Percentiles rank a stretch among this genome's conserved stretches.
phyloP scores from a whole-genome alignment of 2,888 invertebrate genomes.

The Coelopa pilipes region DNA sequence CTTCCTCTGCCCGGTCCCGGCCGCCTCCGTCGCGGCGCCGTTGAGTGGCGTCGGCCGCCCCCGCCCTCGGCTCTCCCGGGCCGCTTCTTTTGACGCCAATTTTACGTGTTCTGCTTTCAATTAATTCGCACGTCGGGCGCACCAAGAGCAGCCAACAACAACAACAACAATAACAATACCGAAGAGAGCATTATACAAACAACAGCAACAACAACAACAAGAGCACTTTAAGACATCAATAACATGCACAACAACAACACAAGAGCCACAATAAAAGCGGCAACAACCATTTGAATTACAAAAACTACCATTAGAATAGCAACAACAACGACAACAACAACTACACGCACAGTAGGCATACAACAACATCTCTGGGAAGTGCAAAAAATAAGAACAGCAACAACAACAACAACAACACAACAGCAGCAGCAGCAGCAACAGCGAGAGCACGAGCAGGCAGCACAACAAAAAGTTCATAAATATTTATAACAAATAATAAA shows the following conservation, averaged over 20 bases:
- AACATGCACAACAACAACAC: neutral
- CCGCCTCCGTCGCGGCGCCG: too few relatives aligned
- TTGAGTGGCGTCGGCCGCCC: too few relatives aligned
- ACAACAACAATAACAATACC: conserved; percentile 4
- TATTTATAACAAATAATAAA: too few relatives aligned
- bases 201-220: conserved; percentile 5
- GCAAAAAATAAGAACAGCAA: neutral
- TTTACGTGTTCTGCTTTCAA: conserved; percentile 14
- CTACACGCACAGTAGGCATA: neutral
- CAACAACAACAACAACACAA: neutral
- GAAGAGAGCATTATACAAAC: neutral
- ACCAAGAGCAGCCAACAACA: neutral
- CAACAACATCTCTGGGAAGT: neutral
- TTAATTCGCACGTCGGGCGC: conserved; percentile 4
- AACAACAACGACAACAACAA: neutral
- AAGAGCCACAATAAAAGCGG: neutral
- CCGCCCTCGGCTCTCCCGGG: too few relatives aligned
- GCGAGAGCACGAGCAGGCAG: too few relatives aligned
- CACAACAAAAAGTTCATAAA: too few relatives aligned
- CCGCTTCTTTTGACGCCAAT: conserved; percentile 1
- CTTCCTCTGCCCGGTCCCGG: too few relatives aligned
- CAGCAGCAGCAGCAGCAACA: neutral
- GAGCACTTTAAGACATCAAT: neutral
- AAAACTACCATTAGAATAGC: neutral
- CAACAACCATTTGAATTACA: neutral